Conservation (phyloP, 2,888 invertebrate genomes). For the Atethmia centrago region DNA sequence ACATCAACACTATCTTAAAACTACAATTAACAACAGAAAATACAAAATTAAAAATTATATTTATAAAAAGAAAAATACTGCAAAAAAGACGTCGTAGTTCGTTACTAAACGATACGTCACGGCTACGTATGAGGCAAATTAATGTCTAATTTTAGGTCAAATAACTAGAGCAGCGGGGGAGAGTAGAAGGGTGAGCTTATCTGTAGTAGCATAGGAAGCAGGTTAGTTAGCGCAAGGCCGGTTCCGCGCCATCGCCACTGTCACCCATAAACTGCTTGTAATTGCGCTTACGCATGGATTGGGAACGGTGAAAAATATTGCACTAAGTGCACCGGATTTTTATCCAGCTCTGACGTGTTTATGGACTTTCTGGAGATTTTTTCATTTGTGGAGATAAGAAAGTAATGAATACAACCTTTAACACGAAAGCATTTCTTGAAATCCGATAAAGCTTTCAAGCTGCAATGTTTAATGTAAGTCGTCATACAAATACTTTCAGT, state of each 20-base stretch:
- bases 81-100: conserved; percentile 21
- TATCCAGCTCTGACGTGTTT: conserved; percentile 14
- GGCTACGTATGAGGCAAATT: conserved; percentile 13
- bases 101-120: not conserved
- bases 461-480: not conserved
- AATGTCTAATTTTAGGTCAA: conserved; percentile 56
- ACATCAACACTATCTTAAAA: too few species aligned
- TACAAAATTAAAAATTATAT: too few species aligned
- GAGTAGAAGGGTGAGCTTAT: conserved; percentile 64
- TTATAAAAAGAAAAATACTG: too few species aligned
- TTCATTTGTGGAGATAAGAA: conserved; percentile 17
- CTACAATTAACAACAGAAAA: too few species aligned
- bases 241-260: conserved; percentile 65
- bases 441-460: not conserved
- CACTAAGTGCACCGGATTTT: conserved; percentile 44
- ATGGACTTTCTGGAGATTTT: conserved; percentile 8
- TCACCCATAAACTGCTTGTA: conserved; percentile 68
- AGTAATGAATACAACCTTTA: not conserved
- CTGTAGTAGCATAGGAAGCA: conserved; percentile 63
- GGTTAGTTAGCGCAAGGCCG: conserved; percentile 68
- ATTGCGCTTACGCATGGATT: conserved; percentile 72
- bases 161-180: conserved; percentile 61
- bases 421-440: conserved; percentile 15
- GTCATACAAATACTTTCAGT: not conserved
- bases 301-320: conserved; percentile 70